phyloP scores from a whole-genome alignment of 37 sponge, comb jelly and placozoan species.

The Eunapius fragilis region DNA sequence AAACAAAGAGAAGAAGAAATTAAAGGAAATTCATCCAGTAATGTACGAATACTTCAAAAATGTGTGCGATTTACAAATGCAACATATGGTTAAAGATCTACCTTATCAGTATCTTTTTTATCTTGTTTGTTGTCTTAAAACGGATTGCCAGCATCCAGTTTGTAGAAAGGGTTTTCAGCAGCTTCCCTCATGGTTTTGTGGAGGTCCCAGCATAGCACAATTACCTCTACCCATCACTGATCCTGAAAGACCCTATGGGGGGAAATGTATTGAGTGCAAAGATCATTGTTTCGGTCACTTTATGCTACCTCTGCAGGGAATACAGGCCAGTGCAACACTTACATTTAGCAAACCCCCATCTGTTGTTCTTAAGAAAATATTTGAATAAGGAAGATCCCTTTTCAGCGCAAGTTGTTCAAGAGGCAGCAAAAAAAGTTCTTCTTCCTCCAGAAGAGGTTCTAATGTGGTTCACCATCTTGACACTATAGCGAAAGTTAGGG shows the following conservation, averaged over 20 bases:
- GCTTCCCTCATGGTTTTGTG: slow-evolving; percentile 17
- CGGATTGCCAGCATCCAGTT: slow-evolving; percentile 35
- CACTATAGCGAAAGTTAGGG: no score
- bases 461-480: slow-evolving; percentile 57
- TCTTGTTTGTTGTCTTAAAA: slow-evolving; percentile 27
- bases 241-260: slow-evolving; percentile 7
- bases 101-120: slow-evolving; percentile 5
- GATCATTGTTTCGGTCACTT: not conserved
- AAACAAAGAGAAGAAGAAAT: not conserved
- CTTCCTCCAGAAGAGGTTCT: slow-evolving; percentile 23
- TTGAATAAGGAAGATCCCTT: not conserved
- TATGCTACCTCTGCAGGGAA: not conserved
- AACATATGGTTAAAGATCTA: no score
- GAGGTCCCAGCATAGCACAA: slow-evolving; percentile 12
- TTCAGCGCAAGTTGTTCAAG: not conserved
- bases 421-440: not conserved
- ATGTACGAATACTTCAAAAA: no score
- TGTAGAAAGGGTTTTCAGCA: not conserved
- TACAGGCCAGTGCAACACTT: not conserved
- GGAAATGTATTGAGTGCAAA: not conserved
- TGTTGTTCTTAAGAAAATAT: slow-evolving; percentile 4
- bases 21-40: not conserved
- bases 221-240: slow-evolving; percentile 47
- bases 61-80: no score
- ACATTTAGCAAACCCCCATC: slow-evolving; percentile 44